Conservation (phyloP, 2,113 vertebrate species). For the Antennarius striatus region DNA sequence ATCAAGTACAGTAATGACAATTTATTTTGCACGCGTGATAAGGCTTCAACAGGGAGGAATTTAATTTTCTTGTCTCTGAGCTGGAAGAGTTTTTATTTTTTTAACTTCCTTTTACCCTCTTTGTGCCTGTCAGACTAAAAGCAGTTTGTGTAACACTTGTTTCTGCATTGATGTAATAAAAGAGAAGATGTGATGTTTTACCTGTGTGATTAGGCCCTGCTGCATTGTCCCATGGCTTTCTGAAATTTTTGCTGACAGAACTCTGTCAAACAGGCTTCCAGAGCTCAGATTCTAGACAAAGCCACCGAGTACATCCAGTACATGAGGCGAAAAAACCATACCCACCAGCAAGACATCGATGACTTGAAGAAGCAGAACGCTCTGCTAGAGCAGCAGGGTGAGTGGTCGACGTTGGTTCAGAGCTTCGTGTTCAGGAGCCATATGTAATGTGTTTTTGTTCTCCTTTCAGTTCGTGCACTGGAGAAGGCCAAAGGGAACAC, state of each 20-base stretch:
- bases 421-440: no score
- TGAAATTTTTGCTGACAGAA: constrained; percentile 68
- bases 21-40: no score
- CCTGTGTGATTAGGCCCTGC: constrained; percentile 15
- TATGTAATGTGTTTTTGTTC: constrained; percentile 2
- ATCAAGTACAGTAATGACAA: no score
- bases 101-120: no score
- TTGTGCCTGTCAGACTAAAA: no score
- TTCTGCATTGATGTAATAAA: neutral
- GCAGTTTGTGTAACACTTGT: no score
- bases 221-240: constrained; percentile 40
- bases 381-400: constrained; percentile 94
- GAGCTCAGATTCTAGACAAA: constrained; percentile 99
- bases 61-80: no score
- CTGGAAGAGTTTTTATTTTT: no score
- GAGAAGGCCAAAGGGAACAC: constrained; percentile 93
- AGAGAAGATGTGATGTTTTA: neutral
- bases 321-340: constrained; percentile 98
- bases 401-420: constrained; percentile 18
- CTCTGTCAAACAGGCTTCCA: constrained; percentile 89
- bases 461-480: constrained; percentile 87
- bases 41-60: no score
- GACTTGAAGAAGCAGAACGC: constrained; percentile 95
- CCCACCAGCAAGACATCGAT: constrained; percentile 97
- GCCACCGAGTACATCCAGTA: constrained; percentile 98